Conservation (phyloP, 2,797 vertebrate genomes). For the Martes flavigula region DNA sequence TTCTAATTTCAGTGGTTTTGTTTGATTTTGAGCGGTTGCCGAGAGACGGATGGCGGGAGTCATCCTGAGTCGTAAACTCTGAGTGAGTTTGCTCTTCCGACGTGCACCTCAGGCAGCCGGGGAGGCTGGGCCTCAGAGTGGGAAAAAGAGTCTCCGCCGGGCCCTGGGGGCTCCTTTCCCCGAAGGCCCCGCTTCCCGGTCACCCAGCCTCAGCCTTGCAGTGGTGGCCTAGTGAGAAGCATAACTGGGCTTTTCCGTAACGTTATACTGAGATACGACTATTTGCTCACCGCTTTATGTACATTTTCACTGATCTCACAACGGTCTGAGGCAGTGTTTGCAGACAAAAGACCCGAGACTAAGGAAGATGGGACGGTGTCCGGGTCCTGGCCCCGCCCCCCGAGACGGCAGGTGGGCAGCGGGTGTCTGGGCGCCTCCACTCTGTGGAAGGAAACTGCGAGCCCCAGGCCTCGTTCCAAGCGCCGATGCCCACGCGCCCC, state of each 20-base stretch:
- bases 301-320: neutral
- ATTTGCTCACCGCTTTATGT: neutral
- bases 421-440: neutral
- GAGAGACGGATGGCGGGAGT: neutral
- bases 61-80: neutral
- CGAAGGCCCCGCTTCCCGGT: neutral
- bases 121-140: neutral
- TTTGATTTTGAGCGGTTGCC: neutral
- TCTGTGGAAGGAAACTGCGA: neutral
- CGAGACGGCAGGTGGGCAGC: neutral
- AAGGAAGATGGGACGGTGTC: neutral
- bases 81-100: neutral
- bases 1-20: neutral
- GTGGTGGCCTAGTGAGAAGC: neutral
- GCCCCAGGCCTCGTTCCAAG: neutral
- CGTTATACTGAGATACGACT: neutral
- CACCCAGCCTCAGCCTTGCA: neutral
- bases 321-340: neutral
- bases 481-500: neutral
- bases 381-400: fast-evolving
- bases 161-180: neutral
- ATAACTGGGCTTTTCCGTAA: neutral
- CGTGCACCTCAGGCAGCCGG: neutral
- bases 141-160: neutral
- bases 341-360: neutral